Percentiles rank a stretch among this genome's conserved stretches.
phyloP scores from a whole-genome alignment of 2,888 invertebrate genomes.

The Drosophila prostipennis region DNA sequence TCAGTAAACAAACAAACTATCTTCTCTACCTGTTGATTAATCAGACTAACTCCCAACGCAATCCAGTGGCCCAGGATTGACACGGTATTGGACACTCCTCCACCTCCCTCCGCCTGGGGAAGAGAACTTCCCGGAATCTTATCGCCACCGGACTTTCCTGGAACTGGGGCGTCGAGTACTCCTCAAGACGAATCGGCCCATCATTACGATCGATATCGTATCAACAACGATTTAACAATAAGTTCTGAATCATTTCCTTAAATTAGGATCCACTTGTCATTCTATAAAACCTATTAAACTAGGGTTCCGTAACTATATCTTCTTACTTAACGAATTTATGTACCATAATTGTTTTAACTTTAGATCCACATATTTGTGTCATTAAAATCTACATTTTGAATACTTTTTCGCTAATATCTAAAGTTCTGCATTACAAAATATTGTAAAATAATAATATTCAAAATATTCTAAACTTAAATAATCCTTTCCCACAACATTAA shows the following conservation, averaged over 20 bases:
- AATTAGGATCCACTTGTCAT: constrained; percentile 3
- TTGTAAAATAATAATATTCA: too few species aligned
- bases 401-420: too few species aligned
- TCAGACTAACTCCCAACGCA: background rate
- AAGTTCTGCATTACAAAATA: too few species aligned
- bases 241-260: constrained; percentile 20
- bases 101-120: background rate
- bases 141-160: constrained; percentile 39
- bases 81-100: background rate
- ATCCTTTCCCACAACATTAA: background rate
- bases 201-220: constrained; percentile 7
- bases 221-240: constrained; percentile 23
- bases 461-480: too few species aligned
- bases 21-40: constrained; percentile 3
- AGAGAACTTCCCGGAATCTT: constrained; percentile 39
- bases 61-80: background rate
- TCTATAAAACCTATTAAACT: background rate
- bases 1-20: constrained; percentile 1
- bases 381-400: too few species aligned
- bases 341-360: too few species aligned
- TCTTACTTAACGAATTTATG: too few species aligned
- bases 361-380: too few species aligned
- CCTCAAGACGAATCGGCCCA: constrained; percentile 5
- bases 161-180: constrained; percentile 27
- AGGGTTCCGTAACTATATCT: background rate